Conservation (phyloP, 2,888 invertebrate species). For the Nowickia ferox region DNA sequence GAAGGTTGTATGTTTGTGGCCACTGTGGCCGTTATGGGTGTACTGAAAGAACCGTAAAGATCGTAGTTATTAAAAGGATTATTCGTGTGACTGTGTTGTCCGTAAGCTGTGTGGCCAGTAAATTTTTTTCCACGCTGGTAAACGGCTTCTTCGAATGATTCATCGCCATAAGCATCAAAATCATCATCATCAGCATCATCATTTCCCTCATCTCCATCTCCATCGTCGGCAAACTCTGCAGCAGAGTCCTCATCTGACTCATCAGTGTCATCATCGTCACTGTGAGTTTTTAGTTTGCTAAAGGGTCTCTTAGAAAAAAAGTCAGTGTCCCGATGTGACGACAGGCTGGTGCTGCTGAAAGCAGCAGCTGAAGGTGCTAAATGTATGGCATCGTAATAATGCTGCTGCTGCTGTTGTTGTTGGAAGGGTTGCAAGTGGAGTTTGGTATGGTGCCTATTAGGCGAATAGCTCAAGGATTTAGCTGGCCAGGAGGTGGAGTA, state of each 20-base stretch:
- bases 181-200: constrained; percentile 35
- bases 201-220: background rate
- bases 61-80: constrained; percentile 73
- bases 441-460: constrained; percentile 30
- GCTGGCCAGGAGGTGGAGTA: constrained; percentile 53
- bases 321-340: constrained; percentile 37
- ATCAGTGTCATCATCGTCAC: constrained; percentile 32
- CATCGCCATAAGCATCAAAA: constrained; percentile 51
- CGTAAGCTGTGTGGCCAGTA: constrained; percentile 70
- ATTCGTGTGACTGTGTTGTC: constrained; percentile 73
- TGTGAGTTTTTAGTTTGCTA: constrained; percentile 34
- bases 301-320: constrained; percentile 56
- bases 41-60: constrained; percentile 73
- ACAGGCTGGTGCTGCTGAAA: constrained; percentile 27
- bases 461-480: constrained; percentile 53
- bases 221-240: constrained; percentile 1
- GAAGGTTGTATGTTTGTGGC: constrained; percentile 56
- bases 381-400: constrained; percentile 52
- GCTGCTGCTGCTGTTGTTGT: constrained; percentile 45
- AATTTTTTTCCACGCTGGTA: constrained; percentile 64
- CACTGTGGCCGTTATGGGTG: constrained; percentile 67
- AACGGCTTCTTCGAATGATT: constrained; percentile 60
- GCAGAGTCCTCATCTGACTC: constrained; percentile 33
- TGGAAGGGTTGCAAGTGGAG: constrained; percentile 26
- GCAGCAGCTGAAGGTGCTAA: constrained; percentile 40